phyloP scores from a whole-genome alignment of 2,888 invertebrate species.

The Notodonta ziczac region DNA sequence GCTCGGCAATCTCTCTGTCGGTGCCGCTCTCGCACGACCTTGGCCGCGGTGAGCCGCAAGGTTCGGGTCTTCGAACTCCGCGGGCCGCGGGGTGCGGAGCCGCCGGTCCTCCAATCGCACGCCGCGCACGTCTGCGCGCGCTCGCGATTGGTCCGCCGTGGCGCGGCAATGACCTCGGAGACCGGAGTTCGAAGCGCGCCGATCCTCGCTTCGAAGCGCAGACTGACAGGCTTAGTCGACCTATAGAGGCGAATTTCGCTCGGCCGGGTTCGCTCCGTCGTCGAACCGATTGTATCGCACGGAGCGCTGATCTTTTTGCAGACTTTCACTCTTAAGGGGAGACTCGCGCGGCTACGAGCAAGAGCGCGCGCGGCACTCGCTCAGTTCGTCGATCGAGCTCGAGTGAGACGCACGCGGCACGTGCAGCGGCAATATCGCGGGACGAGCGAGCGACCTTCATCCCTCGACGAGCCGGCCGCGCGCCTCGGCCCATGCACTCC shows the following conservation, averaged over 20 bases:
- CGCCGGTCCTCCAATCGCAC: slow-evolving; percentile 73
- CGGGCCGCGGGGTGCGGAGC: slow-evolving; percentile 70
- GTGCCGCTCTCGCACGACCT: slow-evolving; percentile 86
- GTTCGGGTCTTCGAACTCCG: slow-evolving; percentile 92
- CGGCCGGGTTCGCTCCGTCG: slow-evolving; percentile 59
- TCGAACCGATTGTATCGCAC: slow-evolving; percentile 82
- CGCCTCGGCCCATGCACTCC: slow-evolving; percentile 68
- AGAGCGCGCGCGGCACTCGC: slow-evolving; percentile 76
- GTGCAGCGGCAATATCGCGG: slow-evolving; percentile 60
- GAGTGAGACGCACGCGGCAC: slow-evolving; percentile 77
- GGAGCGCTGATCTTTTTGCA: slow-evolving; percentile 82
- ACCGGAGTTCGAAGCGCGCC: slow-evolving; percentile 92
- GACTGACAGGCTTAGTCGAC: slow-evolving; percentile 80
- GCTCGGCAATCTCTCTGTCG: slow-evolving; percentile 66
- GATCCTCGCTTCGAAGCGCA: slow-evolving; percentile 85
- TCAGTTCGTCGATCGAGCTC: slow-evolving; percentile 86
- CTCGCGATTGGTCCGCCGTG: slow-evolving; percentile 77
- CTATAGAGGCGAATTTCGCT: slow-evolving; percentile 82
- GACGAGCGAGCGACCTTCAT: slow-evolving; percentile 80
- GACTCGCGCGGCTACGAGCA: slow-evolving; percentile 69
- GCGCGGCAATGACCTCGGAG: slow-evolving; percentile 94
- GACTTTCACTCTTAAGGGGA: slow-evolving; percentile 85
- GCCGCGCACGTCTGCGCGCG: slow-evolving; percentile 77
- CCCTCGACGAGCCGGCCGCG: slow-evolving; percentile 71
- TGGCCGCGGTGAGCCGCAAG: slow-evolving; percentile 94